Evolutionary conservation across 2,888 invertebrate species (phyloP).

Genomic region (Cantharis flavilabris): DNA sequence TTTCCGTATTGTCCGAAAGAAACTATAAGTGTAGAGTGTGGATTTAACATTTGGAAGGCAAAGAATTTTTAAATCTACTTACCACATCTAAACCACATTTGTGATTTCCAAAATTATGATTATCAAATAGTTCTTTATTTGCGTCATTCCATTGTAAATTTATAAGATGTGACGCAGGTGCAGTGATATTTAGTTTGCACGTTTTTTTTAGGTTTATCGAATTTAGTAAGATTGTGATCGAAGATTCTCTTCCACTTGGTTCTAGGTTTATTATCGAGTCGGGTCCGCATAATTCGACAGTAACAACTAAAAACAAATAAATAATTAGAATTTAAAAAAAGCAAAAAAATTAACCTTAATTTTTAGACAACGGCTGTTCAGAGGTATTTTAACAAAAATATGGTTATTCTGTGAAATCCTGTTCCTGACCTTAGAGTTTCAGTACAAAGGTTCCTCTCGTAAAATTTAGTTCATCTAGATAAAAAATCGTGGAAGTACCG

Average conservation of each 20-base stretch:
- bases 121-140: slow-evolving; percentile 23
- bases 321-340: not conserved
- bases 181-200: slow-evolving; percentile 42
- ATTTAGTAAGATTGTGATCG: slow-evolving; percentile 37
- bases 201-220: slow-evolving; percentile 31
- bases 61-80: slow-evolving; percentile 31
- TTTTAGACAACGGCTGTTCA: no score
- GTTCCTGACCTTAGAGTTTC: no score
- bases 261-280: slow-evolving; percentile 35
- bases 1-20: slow-evolving; percentile 41
- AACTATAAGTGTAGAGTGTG: slow-evolving; percentile 26
- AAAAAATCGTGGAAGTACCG: no score
- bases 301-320: slow-evolving; percentile 33
- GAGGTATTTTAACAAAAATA: no score
- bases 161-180: slow-evolving; percentile 45
- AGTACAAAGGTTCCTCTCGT: no score
- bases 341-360: no score
- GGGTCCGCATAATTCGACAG: slow-evolving; percentile 38
- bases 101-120: slow-evolving; percentile 25
- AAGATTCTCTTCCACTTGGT: slow-evolving; percentile 37
- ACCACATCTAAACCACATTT: slow-evolving; percentile 45
- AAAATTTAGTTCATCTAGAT: no score
- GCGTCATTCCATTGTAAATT: slow-evolving; percentile 42
- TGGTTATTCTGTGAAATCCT: no score
- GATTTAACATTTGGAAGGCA: not conserved